Conservation (phyloP, 2,888 invertebrate genomes). For the Ommatoiulus sabulosus region DNA sequence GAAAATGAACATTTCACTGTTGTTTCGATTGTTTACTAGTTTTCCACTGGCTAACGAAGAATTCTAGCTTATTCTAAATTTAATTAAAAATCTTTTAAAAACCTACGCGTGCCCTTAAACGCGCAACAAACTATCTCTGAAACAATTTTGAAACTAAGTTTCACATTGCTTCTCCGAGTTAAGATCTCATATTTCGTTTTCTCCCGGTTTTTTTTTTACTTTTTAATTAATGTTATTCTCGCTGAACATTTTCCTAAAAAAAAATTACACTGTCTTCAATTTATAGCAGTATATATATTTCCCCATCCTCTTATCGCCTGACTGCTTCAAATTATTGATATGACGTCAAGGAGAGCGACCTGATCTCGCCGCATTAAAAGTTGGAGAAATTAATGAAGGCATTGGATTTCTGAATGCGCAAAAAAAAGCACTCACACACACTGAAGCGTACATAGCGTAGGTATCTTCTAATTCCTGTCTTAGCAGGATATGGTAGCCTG, state of each 20-base stretch:
- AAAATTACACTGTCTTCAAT: background rate
- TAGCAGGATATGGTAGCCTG: slow-evolving; percentile 7
- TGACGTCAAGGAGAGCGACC: background rate
- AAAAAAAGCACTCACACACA: background rate
- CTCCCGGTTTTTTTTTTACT: background rate
- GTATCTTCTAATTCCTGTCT: background rate
- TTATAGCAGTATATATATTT: background rate
- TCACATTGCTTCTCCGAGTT: background rate
- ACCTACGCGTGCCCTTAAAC: no score
- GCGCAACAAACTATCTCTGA: no score
- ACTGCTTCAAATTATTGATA: background rate
- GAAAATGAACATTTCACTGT: no score
- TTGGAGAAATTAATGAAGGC: background rate
- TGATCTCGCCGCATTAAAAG: background rate
- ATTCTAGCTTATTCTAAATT: no score
- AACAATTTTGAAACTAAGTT: background rate
- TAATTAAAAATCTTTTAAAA: no score
- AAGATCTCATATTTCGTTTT: background rate
- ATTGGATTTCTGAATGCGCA: background rate
- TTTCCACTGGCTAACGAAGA: no score
- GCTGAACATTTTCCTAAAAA: background rate
- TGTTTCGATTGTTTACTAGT: no score
- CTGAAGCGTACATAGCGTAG: background rate
- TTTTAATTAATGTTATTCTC: background rate
- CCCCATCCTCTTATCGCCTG: no score